A percentile compares a stretch with the other conserved stretches of the same genome.
Conservation (phyloP, 2,888 invertebrate species). For the Litoditis marina region DNA sequence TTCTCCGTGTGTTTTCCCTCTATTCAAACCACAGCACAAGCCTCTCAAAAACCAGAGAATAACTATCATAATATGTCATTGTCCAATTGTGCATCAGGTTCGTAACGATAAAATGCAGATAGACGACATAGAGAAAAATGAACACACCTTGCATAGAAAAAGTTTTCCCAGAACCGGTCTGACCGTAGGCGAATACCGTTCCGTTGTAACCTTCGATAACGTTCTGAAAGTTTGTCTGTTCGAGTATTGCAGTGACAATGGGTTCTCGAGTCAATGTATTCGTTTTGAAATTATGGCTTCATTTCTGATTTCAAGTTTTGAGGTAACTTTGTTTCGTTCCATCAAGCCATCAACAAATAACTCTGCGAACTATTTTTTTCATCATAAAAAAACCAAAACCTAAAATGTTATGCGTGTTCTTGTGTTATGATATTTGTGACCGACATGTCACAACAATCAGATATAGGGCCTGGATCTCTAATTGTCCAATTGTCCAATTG, state of each 20-base stretch:
- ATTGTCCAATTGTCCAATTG: too few species aligned
- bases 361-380: too few species aligned
- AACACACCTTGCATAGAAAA: constrained; percentile 80
- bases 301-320: background rate
- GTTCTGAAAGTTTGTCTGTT: constrained; percentile 67
- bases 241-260: background rate
- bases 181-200: constrained; percentile 88
- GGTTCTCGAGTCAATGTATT: background rate
- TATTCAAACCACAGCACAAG: too few species aligned
- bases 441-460: too few species aligned
- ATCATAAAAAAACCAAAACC: too few species aligned
- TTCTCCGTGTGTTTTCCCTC: background rate
- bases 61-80: background rate
- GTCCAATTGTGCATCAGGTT: background rate
- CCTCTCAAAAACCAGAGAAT: constrained; percentile 1
- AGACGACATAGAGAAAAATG: too few species aligned
- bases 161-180: constrained; percentile 86
- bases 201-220: constrained; percentile 87
- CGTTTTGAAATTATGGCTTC: background rate
- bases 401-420: too few species aligned
- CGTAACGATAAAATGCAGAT: background rate
- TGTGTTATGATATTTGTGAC: too few species aligned
- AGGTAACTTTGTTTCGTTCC: too few species aligned
- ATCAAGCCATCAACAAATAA: too few species aligned
- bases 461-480: too few species aligned